A percentile compares a stretch with the other conserved stretches of the same genome.
These are phyloP conservation scores for Gallinago paraguaiae DNA, from an alignment of 2,113 vertebrate genomes.

Conservation along the genomic window DNA sequence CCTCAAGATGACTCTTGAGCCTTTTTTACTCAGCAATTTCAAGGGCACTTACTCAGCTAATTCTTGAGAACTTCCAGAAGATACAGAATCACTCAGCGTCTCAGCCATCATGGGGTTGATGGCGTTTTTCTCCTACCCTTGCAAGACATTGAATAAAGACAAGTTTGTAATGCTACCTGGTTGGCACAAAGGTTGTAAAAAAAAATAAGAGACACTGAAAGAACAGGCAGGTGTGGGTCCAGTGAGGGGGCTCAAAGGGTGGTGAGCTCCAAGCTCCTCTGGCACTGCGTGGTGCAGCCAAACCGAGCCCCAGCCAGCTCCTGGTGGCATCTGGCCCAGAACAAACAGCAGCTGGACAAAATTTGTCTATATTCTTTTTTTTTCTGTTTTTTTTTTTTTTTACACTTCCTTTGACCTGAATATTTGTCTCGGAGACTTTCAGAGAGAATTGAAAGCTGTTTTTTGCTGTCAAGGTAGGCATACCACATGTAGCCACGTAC, in stretches of 20 bases:
- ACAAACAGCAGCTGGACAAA: not conserved
- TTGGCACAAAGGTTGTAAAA: not conserved
- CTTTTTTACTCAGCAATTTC: not conserved
- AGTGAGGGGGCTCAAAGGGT: not conserved
- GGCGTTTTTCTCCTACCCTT: not conserved
- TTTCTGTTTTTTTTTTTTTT: too few species aligned
- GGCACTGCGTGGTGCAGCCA: not conserved
- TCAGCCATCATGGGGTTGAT: not conserved
- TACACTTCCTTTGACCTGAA: conserved; percentile 10
- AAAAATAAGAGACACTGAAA: not conserved
- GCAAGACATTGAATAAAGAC: not conserved
- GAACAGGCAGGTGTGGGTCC: not conserved
- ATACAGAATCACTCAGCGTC: not conserved
- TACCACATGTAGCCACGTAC: not conserved
- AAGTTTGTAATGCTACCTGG: not conserved
- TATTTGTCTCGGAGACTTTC: not conserved
- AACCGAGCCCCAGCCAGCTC: not conserved
- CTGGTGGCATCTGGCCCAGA: not conserved
- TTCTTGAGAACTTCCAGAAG: not conserved
- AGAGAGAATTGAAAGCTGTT: not conserved
- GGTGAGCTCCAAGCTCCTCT: not conserved
- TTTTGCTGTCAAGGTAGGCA: not conserved
- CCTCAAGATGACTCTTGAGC: not conserved
- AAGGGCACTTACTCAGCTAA: not conserved
- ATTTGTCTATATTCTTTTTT: not conserved